A percentile compares a stretch with the other conserved stretches of the same genome.
These are phyloP conservation scores for Siniperca knerii DNA, from an alignment of 2,113 vertebrate genomes.

Conservation along the genomic window DNA sequence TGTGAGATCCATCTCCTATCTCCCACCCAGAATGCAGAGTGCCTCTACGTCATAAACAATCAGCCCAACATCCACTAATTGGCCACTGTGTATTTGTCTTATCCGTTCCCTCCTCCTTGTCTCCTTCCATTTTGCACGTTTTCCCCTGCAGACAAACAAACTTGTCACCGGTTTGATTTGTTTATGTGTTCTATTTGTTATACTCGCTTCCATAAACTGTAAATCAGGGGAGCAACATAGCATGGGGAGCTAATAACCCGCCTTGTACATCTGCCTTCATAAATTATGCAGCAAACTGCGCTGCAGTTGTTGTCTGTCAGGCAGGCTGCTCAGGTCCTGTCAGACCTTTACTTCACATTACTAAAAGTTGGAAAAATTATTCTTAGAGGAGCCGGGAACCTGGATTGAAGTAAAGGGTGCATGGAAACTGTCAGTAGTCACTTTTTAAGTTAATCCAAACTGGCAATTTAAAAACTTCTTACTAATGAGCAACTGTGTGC, in stretches of 20 bases:
- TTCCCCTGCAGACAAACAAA: constrained; percentile 60
- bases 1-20: constrained; percentile 91
- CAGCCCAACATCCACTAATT: constrained; percentile 90
- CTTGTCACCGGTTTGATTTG: constrained; percentile 79
- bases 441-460: constrained; percentile 45
- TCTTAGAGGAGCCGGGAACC: constrained; percentile 21
- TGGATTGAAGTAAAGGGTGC: constrained; percentile 31
- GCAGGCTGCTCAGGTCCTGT: constrained; percentile 56
- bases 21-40: constrained; percentile 87
- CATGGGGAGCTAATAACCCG: constrained; percentile 78
- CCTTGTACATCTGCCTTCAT: constrained; percentile 79
- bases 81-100: constrained; percentile 86
- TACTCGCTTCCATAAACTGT: constrained; percentile 76
- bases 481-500: constrained; percentile 65
- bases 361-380: constrained; percentile 43
- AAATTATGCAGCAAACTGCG: constrained; percentile 75
- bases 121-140: constrained; percentile 14
- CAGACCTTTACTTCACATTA: constrained; percentile 24
- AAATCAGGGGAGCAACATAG: constrained; percentile 76
- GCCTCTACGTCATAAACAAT: constrained; percentile 88
- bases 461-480: constrained; percentile 70
- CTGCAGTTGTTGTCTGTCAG: constrained; percentile 74
- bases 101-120: background rate
- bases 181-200: constrained; percentile 79
- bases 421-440: constrained; percentile 50